Percentiles rank a stretch among this genome's conserved stretches.
Conservation (phyloP, 2,888 invertebrate species). For the Eutolmus rufibarbis region DNA sequence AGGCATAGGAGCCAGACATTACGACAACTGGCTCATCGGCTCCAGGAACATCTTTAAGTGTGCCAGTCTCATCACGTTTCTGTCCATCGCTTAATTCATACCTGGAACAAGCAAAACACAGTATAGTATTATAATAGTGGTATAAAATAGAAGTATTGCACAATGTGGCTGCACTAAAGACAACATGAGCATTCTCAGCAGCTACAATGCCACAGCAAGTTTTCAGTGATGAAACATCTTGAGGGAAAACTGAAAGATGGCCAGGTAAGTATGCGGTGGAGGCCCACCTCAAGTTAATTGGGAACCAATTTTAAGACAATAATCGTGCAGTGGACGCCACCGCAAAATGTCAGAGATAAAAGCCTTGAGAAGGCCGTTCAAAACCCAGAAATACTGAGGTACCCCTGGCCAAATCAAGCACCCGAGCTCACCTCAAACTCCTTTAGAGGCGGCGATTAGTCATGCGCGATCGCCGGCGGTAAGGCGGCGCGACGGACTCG, state of each 20-base stretch:
- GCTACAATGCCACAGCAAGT: background rate
- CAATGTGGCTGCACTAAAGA: background rate
- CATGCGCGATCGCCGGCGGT: background rate
- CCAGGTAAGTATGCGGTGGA: background rate
- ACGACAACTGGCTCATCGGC: constrained; percentile 51
- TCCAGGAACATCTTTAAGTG: constrained; percentile 51
- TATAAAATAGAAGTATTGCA: background rate
- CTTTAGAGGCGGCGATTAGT: background rate
- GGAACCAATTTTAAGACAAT: constrained; percentile 9
- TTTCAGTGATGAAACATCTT: background rate
- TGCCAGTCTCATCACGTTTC: constrained; percentile 52
- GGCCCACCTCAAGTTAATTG: background rate
- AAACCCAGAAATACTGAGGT: background rate
- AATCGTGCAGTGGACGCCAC: background rate
- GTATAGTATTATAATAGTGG: background rate
- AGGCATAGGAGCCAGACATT: constrained; percentile 53
- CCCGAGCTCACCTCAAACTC: background rate
- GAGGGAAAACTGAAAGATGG: background rate
- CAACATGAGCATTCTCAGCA: background rate
- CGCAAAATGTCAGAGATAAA: constrained; percentile 26
- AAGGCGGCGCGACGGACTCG: background rate
- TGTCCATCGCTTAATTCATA: constrained; percentile 51
- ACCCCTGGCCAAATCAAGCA: background rate
- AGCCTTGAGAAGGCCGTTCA: constrained; percentile 28
- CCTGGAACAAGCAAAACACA: constrained; percentile 42